Base-by-base conservation (phyloP, 2,113 vertebrate genomes). In the Marmota monax region DNA sequence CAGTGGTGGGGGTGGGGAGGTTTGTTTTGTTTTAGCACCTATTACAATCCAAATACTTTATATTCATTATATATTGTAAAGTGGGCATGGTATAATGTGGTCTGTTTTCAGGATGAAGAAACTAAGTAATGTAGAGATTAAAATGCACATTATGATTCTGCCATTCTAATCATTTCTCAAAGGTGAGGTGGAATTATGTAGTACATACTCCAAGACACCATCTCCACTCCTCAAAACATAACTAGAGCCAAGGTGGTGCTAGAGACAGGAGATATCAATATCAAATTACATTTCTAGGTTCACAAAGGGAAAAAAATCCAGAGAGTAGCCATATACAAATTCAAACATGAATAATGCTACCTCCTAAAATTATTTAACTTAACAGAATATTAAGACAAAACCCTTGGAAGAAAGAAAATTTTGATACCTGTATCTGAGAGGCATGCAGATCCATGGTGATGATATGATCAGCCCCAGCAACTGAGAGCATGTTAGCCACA, bases 401-500 rank as follows among this genome's bases (percentile, higher is more conserved):
- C 39, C 29, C 20, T 7, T 9, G 63, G 67, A 83, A 65, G 69
- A 73, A 88, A 65, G 39, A 48, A 74, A 89, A 45, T 17, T 53
- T 17, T 16, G 8, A 93, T 92, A 99, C 99, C 99, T 99, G 99
- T 96, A 99, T 99, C 98, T 99, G 99, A 22, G 99, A 99, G n/a
- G 99, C 99, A 45, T 99, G 99, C 37, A 99, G 98, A 96, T 99
- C 99, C 99, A 99, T 99, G 94, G 99, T 99, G 98, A 99, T 99
- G 97, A 99, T 99, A 98, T 99, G 99, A 97, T 99, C 99, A 0
- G 99, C 99, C 16, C 99, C 99, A 2, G 99, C 99, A 76, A 99
- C 99, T 0, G 99, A 99, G 53, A 99, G 97, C 99, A 99, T 99
- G 96, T 99, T 99, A 76, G 99, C 99, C 98, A 99, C 99, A 95